Conservation (phyloP, 2,888 invertebrate species). For the Drosophila affinis region DNA sequence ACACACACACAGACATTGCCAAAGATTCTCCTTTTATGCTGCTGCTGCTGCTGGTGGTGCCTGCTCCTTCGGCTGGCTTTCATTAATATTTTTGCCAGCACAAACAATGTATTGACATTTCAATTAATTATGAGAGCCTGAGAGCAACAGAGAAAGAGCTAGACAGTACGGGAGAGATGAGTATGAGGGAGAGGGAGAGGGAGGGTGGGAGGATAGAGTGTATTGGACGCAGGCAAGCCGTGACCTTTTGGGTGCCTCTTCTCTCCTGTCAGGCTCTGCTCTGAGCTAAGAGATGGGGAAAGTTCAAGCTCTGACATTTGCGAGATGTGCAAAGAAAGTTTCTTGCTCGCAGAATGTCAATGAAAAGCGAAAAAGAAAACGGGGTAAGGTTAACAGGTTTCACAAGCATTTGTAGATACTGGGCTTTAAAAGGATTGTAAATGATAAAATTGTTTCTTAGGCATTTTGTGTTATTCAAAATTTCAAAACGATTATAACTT, state of each 20-base stretch:
- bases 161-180: not conserved
- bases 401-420: not conserved
- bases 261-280: slow-evolving; percentile 7
- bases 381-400: not conserved
- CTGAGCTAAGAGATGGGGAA: slow-evolving; percentile 24
- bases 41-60: not conserved
- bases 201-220: not conserved
- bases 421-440: no score
- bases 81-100: slow-evolving; percentile 39
- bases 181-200: not conserved
- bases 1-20: slow-evolving; percentile 1
- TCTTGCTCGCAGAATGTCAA: not conserved
- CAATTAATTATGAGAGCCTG: slow-evolving; percentile 67
- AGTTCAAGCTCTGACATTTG: slow-evolving; percentile 23
- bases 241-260: slow-evolving; percentile 59
- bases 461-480: no score
- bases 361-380: not conserved
- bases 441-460: no score
- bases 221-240: slow-evolving; percentile 44
- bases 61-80: slow-evolving; percentile 11
- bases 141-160: slow-evolving; percentile 4
- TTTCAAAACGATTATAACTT: no score
- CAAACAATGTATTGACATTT: slow-evolving; percentile 75
- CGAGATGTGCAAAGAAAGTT: slow-evolving; percentile 26
- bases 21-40: not conserved